A percentile compares a stretch with the other conserved stretches of the same genome.
These are phyloP conservation scores for Antitype chi DNA, from an alignment of 2,888 invertebrate species.

Conservation along the genomic window DNA sequence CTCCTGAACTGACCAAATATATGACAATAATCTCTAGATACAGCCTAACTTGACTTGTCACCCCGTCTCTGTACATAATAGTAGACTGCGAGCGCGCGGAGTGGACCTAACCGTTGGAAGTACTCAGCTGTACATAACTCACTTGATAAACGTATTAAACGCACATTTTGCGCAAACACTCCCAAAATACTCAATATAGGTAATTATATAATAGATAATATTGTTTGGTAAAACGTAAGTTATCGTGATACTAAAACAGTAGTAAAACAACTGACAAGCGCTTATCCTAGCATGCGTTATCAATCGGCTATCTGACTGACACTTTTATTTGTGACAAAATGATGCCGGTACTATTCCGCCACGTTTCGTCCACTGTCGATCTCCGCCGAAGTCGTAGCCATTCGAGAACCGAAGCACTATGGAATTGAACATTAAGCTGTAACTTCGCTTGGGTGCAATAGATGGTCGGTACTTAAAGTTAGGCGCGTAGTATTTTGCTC, in stretches of 20 bases:
- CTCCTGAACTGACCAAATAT: conserved; percentile 87
- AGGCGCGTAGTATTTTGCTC: conserved; percentile 78
- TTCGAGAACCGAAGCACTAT: conserved; percentile 83
- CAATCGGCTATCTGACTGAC: conserved; percentile 43
- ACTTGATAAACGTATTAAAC: conserved; percentile 13
- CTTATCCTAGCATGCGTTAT: conserved; percentile 46
- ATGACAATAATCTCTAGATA: conserved; percentile 89
- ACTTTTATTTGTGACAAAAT: conserved; percentile 51
- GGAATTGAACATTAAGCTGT: conserved; percentile 88
- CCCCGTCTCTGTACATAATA: conserved; percentile 76
- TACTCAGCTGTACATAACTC: conserved; percentile 52
- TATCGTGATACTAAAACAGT: conserved; percentile 53
- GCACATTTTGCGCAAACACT: conserved; percentile 40
- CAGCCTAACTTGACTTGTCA: conserved; percentile 83
- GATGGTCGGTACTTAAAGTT: conserved; percentile 82
- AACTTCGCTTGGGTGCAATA: conserved; percentile 84
- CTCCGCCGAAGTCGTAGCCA: conserved; percentile 59
- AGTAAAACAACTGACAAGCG: conserved; percentile 29
- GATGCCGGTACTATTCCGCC: conserved; percentile 50
- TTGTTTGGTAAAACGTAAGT: conserved; percentile 54
- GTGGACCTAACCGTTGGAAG: conserved; percentile 62
- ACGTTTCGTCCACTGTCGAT: conserved; percentile 65
- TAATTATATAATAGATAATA: conserved; percentile 49
- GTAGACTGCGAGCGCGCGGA: conserved; percentile 68
- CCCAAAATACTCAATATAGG: conserved; percentile 57